Conservation (phyloP, 2,797 vertebrate species). For the Bryconaethiops microstoma region DNA sequence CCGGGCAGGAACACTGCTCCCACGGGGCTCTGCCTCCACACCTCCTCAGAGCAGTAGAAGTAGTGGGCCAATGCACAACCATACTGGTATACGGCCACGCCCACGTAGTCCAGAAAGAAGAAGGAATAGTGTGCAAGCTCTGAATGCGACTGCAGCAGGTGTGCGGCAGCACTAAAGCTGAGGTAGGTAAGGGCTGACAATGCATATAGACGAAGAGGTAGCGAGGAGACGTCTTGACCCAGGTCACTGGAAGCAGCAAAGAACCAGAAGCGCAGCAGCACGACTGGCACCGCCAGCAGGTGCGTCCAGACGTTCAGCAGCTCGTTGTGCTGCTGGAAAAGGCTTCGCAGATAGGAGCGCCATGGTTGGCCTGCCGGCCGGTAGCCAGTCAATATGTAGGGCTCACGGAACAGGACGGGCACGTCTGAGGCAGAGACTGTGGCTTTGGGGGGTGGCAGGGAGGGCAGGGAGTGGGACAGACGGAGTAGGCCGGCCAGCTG, state of each 20-base stretch:
- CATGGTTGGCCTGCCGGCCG: slow-evolving; percentile 84
- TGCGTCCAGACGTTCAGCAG: slow-evolving; percentile 93
- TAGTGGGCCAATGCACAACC: slow-evolving; percentile 88
- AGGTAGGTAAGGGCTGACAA: slow-evolving; percentile 84
- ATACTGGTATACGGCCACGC: slow-evolving; percentile 89
- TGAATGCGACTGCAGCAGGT: slow-evolving; percentile 90
- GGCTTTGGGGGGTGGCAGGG: slow-evolving; percentile 78
- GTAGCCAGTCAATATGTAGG: slow-evolving; percentile 88
- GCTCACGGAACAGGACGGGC: slow-evolving; percentile 87
- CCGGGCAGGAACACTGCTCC: slow-evolving; percentile 84
- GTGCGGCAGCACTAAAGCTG: slow-evolving; percentile 84
- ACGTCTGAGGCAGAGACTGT: slow-evolving; percentile 83
- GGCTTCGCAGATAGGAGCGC: slow-evolving; percentile 89
- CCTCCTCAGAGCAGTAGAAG: slow-evolving; percentile 85
- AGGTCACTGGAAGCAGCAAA: slow-evolving; percentile 74
- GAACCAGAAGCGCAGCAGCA: slow-evolving; percentile 84
- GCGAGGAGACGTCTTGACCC: slow-evolving; percentile 63
- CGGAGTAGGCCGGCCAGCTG: slow-evolving; percentile 80
- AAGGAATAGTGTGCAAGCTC: slow-evolving; percentile 88
- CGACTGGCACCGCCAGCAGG: slow-evolving; percentile 77
- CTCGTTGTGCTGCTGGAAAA: slow-evolving; percentile 94
- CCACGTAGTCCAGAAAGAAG: slow-evolving; percentile 92
- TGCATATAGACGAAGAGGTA: slow-evolving; percentile 84
- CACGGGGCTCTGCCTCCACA: slow-evolving; percentile 81
- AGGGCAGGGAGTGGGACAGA: slow-evolving; percentile 75